Evolutionary conservation across 2,888 invertebrate species (phyloP).

Genomic region (Volucella inflata): DNA sequence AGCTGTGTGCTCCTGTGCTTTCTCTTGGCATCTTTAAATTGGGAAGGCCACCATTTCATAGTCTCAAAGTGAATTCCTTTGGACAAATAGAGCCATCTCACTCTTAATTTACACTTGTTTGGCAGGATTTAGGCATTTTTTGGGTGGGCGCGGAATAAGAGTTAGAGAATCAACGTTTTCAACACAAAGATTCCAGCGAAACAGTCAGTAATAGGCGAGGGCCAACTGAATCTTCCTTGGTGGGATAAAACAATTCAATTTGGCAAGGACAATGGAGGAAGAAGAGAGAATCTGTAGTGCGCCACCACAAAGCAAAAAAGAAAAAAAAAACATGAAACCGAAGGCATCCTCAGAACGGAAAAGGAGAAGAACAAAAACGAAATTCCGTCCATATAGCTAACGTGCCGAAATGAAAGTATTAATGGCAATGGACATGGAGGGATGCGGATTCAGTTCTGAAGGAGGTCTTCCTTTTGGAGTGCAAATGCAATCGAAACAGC

Average conservation of each 20-base stretch:
- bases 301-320: background rate
- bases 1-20: conserved; percentile 33
- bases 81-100: conserved; percentile 35
- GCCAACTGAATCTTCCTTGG: background rate
- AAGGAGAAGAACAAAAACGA: too few relatives aligned
- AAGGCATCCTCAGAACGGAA: too few relatives aligned
- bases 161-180: conserved; percentile 24
- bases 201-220: conserved; percentile 24
- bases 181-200: conserved; percentile 46
- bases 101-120: conserved; percentile 69
- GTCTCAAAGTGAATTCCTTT: conserved; percentile 43
- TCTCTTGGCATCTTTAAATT: conserved; percentile 33
- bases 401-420: too few relatives aligned
- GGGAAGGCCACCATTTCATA: background rate
- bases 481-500: too few relatives aligned
- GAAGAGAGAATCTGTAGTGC: conserved; percentile 24
- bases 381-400: too few relatives aligned
- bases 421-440: too few relatives aligned
- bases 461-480: too few relatives aligned
- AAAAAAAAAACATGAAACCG: too few relatives aligned
- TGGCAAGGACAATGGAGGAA: conserved; percentile 30
- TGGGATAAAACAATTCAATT: conserved; percentile 66
- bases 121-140: background rate
- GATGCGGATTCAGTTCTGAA: too few relatives aligned
- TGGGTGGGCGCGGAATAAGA: background rate